A percentile compares a stretch with the other conserved stretches of the same genome.
Evolutionary conservation across 2,797 vertebrate genomes (phyloP).

Genomic region (Capromys pilorides): DNA sequence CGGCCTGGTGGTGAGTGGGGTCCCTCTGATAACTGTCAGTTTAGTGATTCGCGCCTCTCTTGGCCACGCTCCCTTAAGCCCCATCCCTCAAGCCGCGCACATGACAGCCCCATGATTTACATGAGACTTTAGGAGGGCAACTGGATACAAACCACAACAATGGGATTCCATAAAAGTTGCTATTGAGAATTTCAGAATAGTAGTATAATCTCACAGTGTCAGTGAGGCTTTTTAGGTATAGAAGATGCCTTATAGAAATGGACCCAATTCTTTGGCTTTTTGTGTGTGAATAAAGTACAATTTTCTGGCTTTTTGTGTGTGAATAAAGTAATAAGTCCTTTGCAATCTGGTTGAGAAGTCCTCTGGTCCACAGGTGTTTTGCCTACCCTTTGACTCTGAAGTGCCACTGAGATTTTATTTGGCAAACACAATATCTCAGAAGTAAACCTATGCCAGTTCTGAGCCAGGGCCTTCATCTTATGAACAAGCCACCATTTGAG

Average conservation of each 20-base stretch:
- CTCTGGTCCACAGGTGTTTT: neutral
- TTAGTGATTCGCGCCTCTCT: too few relatives aligned
- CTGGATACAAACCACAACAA: too few relatives aligned
- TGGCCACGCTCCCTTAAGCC: too few relatives aligned
- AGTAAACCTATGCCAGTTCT: neutral
- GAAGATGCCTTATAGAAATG: neutral
- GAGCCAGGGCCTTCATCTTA: neutral
- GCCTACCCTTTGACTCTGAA: neutral
- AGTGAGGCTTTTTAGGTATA: neutral
- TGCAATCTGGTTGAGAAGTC: constrained; percentile 28
- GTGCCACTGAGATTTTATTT: neutral
- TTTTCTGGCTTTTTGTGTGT: neutral
- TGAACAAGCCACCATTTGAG: neutral
- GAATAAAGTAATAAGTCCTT: neutral
- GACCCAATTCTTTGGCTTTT: neutral
- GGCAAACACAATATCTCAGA: constrained; percentile 16
- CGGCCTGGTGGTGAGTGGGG: too few relatives aligned
- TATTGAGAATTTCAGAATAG: neutral
- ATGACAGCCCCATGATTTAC: too few relatives aligned
- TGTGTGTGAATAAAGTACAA: neutral
- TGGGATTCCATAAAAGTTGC: constrained; percentile 29
- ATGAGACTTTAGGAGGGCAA: too few relatives aligned
- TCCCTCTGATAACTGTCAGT: too few relatives aligned
- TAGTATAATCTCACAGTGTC: neutral
- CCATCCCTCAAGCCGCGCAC: too few relatives aligned